A percentile compares a stretch with the other conserved stretches of the same genome.
phyloP scores from a whole-genome alignment of 2,888 invertebrate genomes.

The Scrobipalpa costella region DNA sequence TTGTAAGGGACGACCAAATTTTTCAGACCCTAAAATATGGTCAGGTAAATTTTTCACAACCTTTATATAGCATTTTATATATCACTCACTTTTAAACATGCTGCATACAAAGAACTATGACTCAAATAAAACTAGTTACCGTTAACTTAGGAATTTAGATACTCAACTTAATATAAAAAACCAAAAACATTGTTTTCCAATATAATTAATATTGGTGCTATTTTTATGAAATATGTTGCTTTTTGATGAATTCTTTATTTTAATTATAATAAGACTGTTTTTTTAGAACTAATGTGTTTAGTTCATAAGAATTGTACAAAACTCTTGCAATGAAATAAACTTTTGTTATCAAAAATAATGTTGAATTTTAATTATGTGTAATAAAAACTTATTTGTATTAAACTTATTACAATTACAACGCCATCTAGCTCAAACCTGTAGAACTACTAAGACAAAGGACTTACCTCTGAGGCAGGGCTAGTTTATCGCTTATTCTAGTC shows the following conservation, averaged over 20 bases:
- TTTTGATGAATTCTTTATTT: neutral
- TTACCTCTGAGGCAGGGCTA: too few species aligned
- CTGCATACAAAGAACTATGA: neutral
- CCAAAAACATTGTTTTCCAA: conserved; percentile 9
- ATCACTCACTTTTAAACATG: neutral
- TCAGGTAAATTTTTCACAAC: too few species aligned
- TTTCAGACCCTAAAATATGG: too few species aligned
- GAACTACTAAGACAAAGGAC: conserved; percentile 24
- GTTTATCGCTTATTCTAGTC: too few species aligned
- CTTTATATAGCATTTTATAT: too few species aligned
- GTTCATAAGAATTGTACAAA: conserved; percentile 72
- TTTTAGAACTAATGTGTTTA: conserved; percentile 36
- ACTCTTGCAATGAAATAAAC: conserved; percentile 57
- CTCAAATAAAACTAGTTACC: conserved; percentile 6
- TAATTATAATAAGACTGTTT: conserved; percentile 26
- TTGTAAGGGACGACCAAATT: too few species aligned
- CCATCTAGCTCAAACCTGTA: neutral
- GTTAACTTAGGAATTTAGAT: neutral
- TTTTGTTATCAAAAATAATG: conserved; percentile 31
- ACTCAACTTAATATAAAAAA: conserved; percentile 1
- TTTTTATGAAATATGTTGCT: neutral
- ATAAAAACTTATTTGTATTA: too few species aligned
- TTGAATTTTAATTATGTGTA: neutral
- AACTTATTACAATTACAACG: too few species aligned
- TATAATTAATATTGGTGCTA: neutral